Percentiles rank a stretch among this genome's conserved stretches.
Conservation (phyloP, 2,888 invertebrate species). For the Tachina fera region DNA sequence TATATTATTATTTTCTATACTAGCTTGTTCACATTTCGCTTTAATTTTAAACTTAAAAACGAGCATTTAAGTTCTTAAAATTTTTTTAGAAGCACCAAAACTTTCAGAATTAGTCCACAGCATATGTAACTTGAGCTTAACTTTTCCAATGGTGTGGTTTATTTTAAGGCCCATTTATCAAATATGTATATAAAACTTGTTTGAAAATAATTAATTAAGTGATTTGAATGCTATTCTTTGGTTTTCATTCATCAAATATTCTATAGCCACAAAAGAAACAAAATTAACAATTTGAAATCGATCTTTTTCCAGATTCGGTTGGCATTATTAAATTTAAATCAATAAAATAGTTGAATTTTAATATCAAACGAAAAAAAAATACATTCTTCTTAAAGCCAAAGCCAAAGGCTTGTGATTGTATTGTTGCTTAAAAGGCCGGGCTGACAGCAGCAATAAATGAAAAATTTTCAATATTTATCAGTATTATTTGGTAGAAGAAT, state of each 20-base stretch:
- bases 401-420: conserved; percentile 29
- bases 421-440: conserved; percentile 23
- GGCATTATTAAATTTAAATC: conserved; percentile 46
- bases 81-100: too few relatives aligned
- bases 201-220: conserved; percentile 14
- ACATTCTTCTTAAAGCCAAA: background rate
- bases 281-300: conserved; percentile 42
- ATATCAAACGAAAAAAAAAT: background rate
- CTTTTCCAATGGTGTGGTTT: background rate
- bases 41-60: too few relatives aligned
- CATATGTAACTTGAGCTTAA: too few relatives aligned
- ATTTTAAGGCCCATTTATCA: background rate
- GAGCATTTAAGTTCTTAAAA: too few relatives aligned
- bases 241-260: background rate
- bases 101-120: too few relatives aligned
- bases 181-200: background rate
- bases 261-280: background rate
- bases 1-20: too few relatives aligned
- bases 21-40: too few relatives aligned
- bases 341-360: background rate
- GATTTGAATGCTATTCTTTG: conserved; percentile 3
- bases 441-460: conserved; percentile 45
- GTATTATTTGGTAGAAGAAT: conserved; percentile 47
- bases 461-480: conserved; percentile 22
- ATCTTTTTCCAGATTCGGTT: conserved; percentile 37